Base-by-base conservation (phyloP, 2,888 invertebrate genomes). In the Chirona hameri region DNA sequence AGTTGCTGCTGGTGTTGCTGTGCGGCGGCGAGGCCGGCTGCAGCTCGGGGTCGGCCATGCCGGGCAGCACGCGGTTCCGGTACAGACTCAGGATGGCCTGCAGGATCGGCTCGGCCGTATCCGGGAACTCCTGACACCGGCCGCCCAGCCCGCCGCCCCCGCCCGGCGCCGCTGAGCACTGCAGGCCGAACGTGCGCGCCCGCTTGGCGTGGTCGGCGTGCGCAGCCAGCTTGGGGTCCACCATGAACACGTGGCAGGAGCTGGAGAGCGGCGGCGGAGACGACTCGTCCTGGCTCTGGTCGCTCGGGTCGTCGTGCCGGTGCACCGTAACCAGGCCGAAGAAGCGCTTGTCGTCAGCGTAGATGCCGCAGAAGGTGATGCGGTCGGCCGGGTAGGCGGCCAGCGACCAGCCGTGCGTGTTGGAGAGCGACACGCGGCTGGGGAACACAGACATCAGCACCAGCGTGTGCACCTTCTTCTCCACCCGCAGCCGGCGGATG, bases 201-300 rank as follows among this genome's bases (percentile, higher is more conserved):
- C 93, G 93, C n/a, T 91, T 90, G 3, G 91, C 89, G 88, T 98
- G 98, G 79, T 92, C 91, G 52, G 91, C 91, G 87, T 98, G 98
- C 83, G 94, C 93, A 7, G 93, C 92, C 86, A 96, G 90, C 88
- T 96, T 93, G 0, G 95, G 93, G 87, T 98, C 97, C 15, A 97
- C 94, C 84, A 95, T 95, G 88, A 98, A 98, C 0, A 98, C 96
- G 88, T 98, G 98, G 87, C 98, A 97, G 82, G 97, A 96, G 87
- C 95, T 95, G 83, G 88, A 86, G 9, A 85, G 82, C 46, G 60
- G 31, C 65, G 57, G 55, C 79, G 83, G 79, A 29, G 81, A 76
- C 18, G 69, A 81, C 27, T 31, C 72, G 91, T 93, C 79, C 87
- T 94, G 82, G 93, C 94, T 65, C 92, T 93, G 83, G 57, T 84